phyloP scores from a whole-genome alignment of 2,113 vertebrate genomes.

The Chroicocephalus ridibundus region DNA sequence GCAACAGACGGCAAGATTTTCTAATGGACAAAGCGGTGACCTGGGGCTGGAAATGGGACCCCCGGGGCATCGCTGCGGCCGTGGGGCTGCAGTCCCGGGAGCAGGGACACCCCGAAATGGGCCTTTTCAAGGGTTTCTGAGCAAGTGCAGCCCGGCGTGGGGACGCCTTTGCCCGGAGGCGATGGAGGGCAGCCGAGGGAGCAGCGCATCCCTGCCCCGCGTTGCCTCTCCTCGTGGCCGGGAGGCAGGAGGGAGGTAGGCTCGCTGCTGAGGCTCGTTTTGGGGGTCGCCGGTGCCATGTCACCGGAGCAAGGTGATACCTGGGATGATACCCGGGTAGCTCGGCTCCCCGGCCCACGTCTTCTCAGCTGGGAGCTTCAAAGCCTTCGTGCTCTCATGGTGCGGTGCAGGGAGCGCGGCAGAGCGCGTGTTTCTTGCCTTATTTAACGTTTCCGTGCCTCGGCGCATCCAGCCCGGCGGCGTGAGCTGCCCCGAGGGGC shows the following conservation, averaged over 20 bases:
- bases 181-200: background rate
- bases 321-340: background rate
- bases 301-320: background rate
- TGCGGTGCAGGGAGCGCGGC: rapidly evolving
- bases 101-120: background rate
- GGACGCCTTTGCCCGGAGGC: background rate
- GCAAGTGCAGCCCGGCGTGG: background rate
- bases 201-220: rapidly evolving
- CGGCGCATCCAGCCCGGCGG: background rate
- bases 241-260: background rate
- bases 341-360: background rate
- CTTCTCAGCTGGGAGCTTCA: background rate
- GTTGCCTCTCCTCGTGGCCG: rapidly evolving
- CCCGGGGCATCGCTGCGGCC: rapidly evolving
- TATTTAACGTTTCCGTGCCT: rapidly evolving
- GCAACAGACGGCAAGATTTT: background rate
- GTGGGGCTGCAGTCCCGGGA: background rate
- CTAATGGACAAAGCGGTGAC: background rate
- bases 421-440: rapidly evolving
- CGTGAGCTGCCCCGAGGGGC: rapidly evolving
- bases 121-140: background rate
- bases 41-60: too few species aligned
- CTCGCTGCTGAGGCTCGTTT: background rate
- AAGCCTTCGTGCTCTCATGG: rapidly evolving
- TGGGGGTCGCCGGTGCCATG: background rate